Base-by-base conservation (phyloP, 1,140 invertebrate species). In the Philotrypesis tridentata region DNA sequence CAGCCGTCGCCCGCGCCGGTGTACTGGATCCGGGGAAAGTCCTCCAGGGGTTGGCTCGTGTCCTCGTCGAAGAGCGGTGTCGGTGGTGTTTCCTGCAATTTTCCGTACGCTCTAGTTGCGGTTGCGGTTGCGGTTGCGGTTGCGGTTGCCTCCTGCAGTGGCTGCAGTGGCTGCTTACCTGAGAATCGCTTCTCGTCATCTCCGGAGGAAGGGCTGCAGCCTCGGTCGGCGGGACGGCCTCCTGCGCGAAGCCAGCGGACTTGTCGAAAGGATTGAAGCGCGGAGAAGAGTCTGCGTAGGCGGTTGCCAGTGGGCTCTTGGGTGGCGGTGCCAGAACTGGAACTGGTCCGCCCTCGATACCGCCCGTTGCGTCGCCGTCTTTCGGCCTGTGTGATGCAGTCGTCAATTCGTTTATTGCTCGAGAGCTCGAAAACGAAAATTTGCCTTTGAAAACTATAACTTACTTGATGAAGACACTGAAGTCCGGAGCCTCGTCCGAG, bases 1-100 rank as follows among this genome's bases (percentile, higher is more conserved):
- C 98, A 99, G 27, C 97, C 97, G n/a, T 97, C 95, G 0, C 95
- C 97, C 0, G 92, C 95, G 0, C 95, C 97, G 0, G 92, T 91
- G 86, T 96, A 97, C 63, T 94, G 94, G 1, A 95, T 94, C 72
- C 97, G 93, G 6, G 97, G 97, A 90, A 98, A 99, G 27, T 97
- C 96, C 91, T 98, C 97, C 23, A 99, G 92, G 0, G 98, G 98
- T 90, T 97, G 95, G 1, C 97, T 97, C 29, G 97, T 95, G 89
- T 99, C 98, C 82, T 99, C 98, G 89, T 99, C 98, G 90, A 97
- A 99, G 8, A 99, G 93, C 14, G 98, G 98, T 21, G 96, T 98
- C 6, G 96, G 96, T 48, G 96, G 97, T 40, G 95, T 97, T 90
- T 97, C 96, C 91, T 96, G 92, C 3, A n/a, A n/a, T n/a, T n/a